Evolutionary conservation across 92 coral and sea anemone genomes (phyloP).

Genomic region (Plumapathes pennacea): DNA sequence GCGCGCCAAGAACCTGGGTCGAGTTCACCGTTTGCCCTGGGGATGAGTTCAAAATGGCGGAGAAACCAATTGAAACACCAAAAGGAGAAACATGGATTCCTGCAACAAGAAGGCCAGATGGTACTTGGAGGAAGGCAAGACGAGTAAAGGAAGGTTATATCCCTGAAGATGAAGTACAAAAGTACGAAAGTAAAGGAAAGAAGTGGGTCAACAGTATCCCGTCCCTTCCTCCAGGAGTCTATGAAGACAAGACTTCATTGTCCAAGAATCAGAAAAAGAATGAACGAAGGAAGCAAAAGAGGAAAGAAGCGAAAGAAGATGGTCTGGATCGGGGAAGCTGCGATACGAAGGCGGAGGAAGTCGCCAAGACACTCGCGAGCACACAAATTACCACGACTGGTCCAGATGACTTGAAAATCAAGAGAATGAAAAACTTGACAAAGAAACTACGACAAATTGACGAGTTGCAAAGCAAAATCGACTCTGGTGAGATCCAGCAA

Average conservation of each 20-base stretch:
- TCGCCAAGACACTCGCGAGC: constrained; percentile 34
- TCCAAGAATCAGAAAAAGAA: constrained; percentile 83
- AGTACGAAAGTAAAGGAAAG: constrained; percentile 96
- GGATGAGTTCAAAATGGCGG: constrained; percentile 96
- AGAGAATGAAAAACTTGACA: constrained; percentile 78
- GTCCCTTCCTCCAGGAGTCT: constrained; percentile 74
- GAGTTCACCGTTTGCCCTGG: no score
- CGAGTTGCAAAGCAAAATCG: constrained; percentile 84
- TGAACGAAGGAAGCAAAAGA: constrained; percentile 52
- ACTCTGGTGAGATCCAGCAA: constrained; percentile 77
- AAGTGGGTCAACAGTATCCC: constrained; percentile 82
- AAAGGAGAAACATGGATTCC: constrained; percentile 84
- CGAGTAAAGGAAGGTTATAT: constrained; percentile 94
- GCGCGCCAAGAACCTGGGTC: no score
- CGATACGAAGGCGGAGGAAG: constrained; percentile 28
- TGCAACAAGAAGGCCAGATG: constrained; percentile 90
- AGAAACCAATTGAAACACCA: constrained; percentile 1
- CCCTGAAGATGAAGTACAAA: constrained; percentile 95
- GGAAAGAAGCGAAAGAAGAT: constrained; percentile 50
- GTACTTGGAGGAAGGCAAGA: constrained; percentile 97
- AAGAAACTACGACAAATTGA: constrained; percentile 95
- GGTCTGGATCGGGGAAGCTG: constrained; percentile 5
- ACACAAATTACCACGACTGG: constrained; percentile 55
- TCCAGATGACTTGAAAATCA: constrained; percentile 72
- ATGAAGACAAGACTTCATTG: constrained; percentile 48